Conservation (phyloP, 1,140 invertebrate genomes). For the Aphaenogaster rudis region DNA sequence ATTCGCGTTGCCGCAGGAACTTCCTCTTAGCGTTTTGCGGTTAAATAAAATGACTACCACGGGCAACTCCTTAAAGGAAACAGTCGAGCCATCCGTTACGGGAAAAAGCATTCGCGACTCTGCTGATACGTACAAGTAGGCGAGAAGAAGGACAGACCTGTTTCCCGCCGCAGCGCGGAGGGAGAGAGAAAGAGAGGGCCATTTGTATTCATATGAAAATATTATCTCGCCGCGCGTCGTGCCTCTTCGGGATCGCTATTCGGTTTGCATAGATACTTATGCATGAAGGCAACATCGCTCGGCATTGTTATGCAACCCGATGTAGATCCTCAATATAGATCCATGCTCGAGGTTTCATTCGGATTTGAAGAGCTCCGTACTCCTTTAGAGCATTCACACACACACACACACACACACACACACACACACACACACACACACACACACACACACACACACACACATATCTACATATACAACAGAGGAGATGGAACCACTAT, state of each 20-base stretch:
- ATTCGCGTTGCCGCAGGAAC: constrained; percentile 67
- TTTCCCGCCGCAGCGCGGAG: background rate
- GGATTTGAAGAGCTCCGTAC: constrained; percentile 76
- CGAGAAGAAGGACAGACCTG: constrained; percentile 51
- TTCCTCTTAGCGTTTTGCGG: constrained; percentile 66
- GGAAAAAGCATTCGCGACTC: constrained; percentile 75
- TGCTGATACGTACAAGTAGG: constrained; percentile 65
- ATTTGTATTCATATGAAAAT: constrained; percentile 82
- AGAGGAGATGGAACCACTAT: too few relatives aligned
- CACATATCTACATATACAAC: too few relatives aligned
- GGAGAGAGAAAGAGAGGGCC: constrained; percentile 59
- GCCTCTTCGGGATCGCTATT: constrained; percentile 81
- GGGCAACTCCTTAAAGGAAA: constrained; percentile 70
- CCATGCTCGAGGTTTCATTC: constrained; percentile 73
- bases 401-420: constrained; percentile 33
- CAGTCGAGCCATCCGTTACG: constrained; percentile 73
- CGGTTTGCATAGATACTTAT: constrained; percentile 82
- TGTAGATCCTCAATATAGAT: constrained; percentile 81
- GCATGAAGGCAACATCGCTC: constrained; percentile 80
- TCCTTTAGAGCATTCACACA: constrained; percentile 69
- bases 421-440: constrained; percentile 14
- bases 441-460: background rate
- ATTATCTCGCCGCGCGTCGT: constrained; percentile 79
- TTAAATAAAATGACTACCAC: constrained; percentile 70
- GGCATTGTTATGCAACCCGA: constrained; percentile 80